These are phyloP conservation scores for Vidua macroura DNA, from an alignment of 2,113 vertebrate species.

Conservation along the genomic window DNA sequence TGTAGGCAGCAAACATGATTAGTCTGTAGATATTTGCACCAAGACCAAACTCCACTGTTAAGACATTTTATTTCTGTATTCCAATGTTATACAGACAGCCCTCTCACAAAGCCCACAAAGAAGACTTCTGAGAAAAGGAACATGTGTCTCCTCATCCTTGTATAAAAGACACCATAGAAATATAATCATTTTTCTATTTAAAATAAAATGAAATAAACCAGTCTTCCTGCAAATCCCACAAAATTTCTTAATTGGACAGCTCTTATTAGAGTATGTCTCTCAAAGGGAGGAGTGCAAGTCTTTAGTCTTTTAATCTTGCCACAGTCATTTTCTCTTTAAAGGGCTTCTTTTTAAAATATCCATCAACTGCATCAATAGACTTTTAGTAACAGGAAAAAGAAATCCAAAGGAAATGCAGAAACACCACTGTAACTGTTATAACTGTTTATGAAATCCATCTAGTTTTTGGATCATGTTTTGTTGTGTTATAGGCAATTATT, in stretches of 20 bases:
- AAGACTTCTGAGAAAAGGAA: not conserved
- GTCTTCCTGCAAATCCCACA: not conserved
- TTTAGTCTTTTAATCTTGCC: not conserved
- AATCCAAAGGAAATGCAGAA: not conserved
- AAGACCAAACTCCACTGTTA: not conserved
- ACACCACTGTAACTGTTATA: not conserved
- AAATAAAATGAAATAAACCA: not conserved
- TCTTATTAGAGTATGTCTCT: not conserved
- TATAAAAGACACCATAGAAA: not conserved
- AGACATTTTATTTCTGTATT: not conserved
- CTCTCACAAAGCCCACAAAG: not conserved
- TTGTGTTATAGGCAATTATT: not conserved
- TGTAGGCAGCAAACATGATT: not conserved
- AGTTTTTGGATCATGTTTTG: not conserved
- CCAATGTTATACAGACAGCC: not conserved
- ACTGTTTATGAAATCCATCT: not conserved
- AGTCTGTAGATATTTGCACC: not conserved
- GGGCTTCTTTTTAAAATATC: not conserved
- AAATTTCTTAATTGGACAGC: not conserved
- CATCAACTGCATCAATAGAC: not conserved
- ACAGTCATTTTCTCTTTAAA: not conserved
- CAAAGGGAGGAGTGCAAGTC: not conserved
- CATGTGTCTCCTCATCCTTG: not conserved
- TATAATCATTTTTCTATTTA: not conserved
- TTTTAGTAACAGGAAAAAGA: not conserved